Evolutionary conservation across 2,797 vertebrate species (phyloP).

Genomic region (Mareca strepera): DNA sequence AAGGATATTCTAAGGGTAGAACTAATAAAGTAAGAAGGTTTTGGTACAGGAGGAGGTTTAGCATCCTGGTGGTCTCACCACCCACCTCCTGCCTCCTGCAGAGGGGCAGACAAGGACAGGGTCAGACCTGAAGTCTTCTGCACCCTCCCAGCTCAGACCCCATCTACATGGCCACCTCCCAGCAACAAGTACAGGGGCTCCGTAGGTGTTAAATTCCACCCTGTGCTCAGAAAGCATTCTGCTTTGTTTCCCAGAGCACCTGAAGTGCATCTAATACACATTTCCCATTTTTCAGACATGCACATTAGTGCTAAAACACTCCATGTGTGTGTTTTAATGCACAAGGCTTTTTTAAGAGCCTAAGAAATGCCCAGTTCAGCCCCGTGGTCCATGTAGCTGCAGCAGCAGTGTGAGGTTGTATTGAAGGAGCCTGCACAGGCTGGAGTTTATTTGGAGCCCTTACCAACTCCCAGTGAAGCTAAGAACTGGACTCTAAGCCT

Average conservation of each 20-base stretch:
- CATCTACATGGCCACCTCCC: background rate
- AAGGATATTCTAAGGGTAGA: rapidly evolving
- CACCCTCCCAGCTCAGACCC: background rate
- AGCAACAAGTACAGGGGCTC: background rate
- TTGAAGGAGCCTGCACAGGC: background rate
- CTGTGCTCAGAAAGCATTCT: background rate
- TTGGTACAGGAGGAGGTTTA: background rate
- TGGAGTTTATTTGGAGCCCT: background rate
- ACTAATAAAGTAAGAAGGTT: background rate
- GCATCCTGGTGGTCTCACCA: background rate
- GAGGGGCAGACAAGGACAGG: background rate
- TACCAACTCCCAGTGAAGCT: too few species aligned
- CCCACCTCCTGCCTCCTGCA: rapidly evolving
- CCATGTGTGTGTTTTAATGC: background rate
- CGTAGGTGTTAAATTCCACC: background rate
- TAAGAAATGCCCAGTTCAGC: background rate
- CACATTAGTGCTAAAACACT: background rate
- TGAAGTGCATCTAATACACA: too few species aligned
- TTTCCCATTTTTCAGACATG: too few species aligned
- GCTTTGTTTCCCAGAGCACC: background rate
- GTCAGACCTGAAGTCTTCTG: background rate
- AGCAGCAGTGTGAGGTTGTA: too few species aligned
- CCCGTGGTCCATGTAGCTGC: background rate
- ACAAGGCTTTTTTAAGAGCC: background rate
- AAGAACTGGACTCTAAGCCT: too few species aligned